A percentile compares a stretch with the other conserved stretches of the same genome.
phyloP scores from a whole-genome alignment of 2,113 vertebrate species.

The Rallus limicola region DNA sequence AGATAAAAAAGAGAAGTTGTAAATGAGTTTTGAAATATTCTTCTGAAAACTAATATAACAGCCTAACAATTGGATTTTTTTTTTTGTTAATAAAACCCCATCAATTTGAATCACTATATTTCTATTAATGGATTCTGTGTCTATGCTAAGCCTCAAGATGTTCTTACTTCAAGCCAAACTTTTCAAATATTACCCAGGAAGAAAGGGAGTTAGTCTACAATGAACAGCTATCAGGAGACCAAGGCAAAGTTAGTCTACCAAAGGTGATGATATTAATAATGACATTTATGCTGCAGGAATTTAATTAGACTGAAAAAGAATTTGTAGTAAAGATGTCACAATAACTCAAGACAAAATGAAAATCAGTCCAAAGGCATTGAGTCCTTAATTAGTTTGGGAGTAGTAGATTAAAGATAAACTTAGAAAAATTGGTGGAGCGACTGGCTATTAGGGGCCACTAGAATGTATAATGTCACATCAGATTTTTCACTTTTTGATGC shows the following conservation, averaged over 20 bases:
- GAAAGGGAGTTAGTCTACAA: neutral
- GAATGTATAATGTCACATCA: neutral
- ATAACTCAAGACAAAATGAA: conserved; percentile 56
- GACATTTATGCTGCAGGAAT: conserved; percentile 56
- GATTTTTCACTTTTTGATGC: conserved; percentile 17
- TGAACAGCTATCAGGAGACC: neutral
- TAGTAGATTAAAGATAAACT: conserved; percentile 54
- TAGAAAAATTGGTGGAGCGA: neutral
- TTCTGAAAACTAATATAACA: neutral
- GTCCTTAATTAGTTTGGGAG: conserved; percentile 49
- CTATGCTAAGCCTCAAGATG: neutral
- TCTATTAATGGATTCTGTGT: neutral
- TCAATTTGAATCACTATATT: neutral
- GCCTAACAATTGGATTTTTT: neutral
- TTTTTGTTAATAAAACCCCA: neutral
- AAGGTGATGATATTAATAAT: conserved; percentile 59
- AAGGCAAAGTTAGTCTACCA: neutral
- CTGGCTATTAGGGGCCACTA: conserved; percentile 7
- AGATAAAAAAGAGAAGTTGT: neutral
- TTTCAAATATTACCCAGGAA: neutral
- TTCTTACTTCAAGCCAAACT: neutral
- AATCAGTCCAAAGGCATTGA: conserved; percentile 42
- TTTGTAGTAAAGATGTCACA: conserved; percentile 53
- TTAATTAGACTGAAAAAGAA: conserved; percentile 60
- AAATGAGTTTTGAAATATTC: neutral